A percentile compares a stretch with the other conserved stretches of the same genome.
These are phyloP conservation scores for Bombus superbus DNA, from an alignment of 1,140 invertebrate species.

Conservation along the genomic window DNA sequence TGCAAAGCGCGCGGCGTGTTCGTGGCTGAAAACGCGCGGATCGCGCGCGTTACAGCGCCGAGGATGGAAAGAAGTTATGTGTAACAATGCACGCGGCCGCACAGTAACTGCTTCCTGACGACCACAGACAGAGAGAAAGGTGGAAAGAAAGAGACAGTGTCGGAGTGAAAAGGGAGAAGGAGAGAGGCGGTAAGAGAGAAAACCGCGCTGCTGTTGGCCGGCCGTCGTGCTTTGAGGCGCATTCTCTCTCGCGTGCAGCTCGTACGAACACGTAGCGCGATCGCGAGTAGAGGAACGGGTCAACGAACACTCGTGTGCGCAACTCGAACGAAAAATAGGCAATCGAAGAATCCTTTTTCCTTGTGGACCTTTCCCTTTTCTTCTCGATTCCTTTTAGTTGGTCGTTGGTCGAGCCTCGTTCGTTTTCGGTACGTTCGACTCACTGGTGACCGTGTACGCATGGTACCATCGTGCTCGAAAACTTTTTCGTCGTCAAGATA, in stretches of 20 bases:
- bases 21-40: slow-evolving; percentile 54
- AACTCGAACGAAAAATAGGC: slow-evolving; percentile 15
- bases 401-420: not conserved
- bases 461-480: not conserved
- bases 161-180: not conserved
- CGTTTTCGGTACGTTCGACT: not conserved
- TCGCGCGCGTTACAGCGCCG: slow-evolving; percentile 55
- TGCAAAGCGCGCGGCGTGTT: slow-evolving; percentile 57
- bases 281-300: slow-evolving; percentile 25
- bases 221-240: slow-evolving; percentile 31
- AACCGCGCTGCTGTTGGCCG: slow-evolving; percentile 18
- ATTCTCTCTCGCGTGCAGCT: slow-evolving; percentile 40
- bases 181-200: slow-evolving; percentile 8
- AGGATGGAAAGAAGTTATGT: slow-evolving; percentile 63
- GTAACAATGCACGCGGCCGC: slow-evolving; percentile 62
- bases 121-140: slow-evolving; percentile 20
- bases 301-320: slow-evolving; percentile 36
- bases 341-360: not conserved
- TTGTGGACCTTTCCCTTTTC: too few relatives aligned
- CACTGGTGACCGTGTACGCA: slow-evolving; percentile 6
- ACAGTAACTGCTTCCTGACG: slow-evolving; percentile 61
- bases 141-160: not conserved
- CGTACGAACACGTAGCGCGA: slow-evolving; percentile 41
- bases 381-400: too few relatives aligned
- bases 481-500: not conserved